phyloP scores from a whole-genome alignment of 2,888 invertebrate species.

The Shargacucullia verbasci region DNA sequence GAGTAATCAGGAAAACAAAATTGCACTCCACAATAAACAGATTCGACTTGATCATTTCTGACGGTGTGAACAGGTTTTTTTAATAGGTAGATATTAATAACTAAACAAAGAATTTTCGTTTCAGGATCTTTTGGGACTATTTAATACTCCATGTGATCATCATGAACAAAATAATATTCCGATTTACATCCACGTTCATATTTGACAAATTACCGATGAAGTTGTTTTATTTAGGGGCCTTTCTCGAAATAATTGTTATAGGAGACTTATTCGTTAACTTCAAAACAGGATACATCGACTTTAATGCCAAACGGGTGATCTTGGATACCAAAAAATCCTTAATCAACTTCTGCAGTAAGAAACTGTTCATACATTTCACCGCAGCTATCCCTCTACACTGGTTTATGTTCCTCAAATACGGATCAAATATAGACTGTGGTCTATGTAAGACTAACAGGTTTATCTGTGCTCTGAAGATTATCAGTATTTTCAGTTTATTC shows the following conservation, averaged over 20 bases:
- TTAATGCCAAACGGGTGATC: conserved; percentile 16
- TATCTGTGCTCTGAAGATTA: conserved; percentile 25
- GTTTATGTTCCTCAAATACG: conserved; percentile 33
- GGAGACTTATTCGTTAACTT: conserved; percentile 33
- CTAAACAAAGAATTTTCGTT: conserved; percentile 6
- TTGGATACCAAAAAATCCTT: conserved; percentile 11
- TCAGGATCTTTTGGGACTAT: conserved; percentile 41
- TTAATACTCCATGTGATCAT: conserved; percentile 38
- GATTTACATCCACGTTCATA: conserved; percentile 34
- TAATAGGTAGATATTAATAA: too few relatives aligned
- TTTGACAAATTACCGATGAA: conserved; percentile 11
- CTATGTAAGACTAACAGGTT: conserved; percentile 36
- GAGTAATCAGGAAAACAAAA: too few relatives aligned
- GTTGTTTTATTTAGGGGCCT: conserved; percentile 17
- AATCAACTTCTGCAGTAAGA: conserved; percentile 16
- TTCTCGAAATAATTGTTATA: conserved; percentile 36
- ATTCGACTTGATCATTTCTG: too few relatives aligned
- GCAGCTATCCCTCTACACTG: conserved; percentile 34
- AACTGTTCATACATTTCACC: conserved; percentile 25
- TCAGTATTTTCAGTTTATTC: conserved; percentile 27
- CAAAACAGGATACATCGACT: conserved; percentile 37
- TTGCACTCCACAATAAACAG: too few relatives aligned
- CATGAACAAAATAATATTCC: conserved; percentile 33
- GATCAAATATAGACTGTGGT: conserved; percentile 20
- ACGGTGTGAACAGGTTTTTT: too few relatives aligned